Evolutionary conservation across 1,140 invertebrate genomes (phyloP), one percentile per base, ranked within the genome.

Genomic region (Nixonia krombeini): DNA sequence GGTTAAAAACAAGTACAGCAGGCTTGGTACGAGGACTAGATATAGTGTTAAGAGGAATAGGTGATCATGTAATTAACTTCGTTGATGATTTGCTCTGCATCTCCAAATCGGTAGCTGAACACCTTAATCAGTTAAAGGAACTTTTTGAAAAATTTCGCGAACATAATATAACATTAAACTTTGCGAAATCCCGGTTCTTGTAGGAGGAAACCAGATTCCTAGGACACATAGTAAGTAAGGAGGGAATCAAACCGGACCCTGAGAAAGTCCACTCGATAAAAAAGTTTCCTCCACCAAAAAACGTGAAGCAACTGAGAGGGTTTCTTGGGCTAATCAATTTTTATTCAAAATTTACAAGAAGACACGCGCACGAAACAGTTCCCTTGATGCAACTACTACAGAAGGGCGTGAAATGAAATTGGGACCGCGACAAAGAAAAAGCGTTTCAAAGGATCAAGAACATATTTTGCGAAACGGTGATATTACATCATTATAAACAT

Each of bases 401-500:
- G 4, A 57, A 57, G 10, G 6, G 2, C 0, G 37, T 42, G 1
- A 29, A 21, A 41, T 47, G 42, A 31, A 17, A 47, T 16, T 47
- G 17, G 23, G 5, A 35, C 9, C 21, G 21, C 2, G 2, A 26
- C 10, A n/a, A 35, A 4, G 9, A 47, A 42, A 8, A 26, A 1
- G 28, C 50, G 0, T 53, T 49, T 17, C 0, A 16, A 10, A n/a
- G 2, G 1, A 1, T 41, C 0, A 58, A 52, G 12, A 4, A 37
- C 0, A 10, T 58, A 8, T 66, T 58, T 17, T 37, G 33, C 8
- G 35, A 47, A 29, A 9, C 21, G 9, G 33, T 45, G n/a, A 41
- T 78, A 5, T n/a, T 86, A 0, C 73, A 79, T 37, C 64, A 77
- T 12, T 68, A 70, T 6, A 28, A 79, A 10, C 13, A 16, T 4